Conservation (phyloP, 2,113 vertebrate species). For the Grallaria varia region DNA sequence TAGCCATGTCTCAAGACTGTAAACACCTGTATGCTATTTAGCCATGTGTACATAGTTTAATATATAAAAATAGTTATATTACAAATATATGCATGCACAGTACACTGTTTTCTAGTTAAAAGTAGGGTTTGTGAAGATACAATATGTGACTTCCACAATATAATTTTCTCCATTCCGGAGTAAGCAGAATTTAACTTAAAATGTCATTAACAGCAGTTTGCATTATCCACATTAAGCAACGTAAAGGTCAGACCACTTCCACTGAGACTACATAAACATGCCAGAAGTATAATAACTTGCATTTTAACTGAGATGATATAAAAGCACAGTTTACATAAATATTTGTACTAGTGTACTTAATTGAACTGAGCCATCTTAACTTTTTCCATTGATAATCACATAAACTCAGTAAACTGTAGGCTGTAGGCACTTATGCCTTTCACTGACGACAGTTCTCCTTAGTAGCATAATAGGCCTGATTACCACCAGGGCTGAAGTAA, state of each 20-base stretch:
- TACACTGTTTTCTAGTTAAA: background rate
- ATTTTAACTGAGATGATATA: background rate
- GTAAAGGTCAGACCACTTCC: background rate
- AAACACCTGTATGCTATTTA: background rate
- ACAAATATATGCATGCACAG: background rate
- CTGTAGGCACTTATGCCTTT: background rate
- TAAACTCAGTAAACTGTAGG: background rate
- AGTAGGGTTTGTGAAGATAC: background rate
- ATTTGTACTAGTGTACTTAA: background rate
- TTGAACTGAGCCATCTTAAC: background rate
- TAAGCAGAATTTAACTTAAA: background rate
- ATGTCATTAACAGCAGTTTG: background rate
- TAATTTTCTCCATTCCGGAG: background rate
- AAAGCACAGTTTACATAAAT: background rate
- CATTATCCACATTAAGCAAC: accelerated
- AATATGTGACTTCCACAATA: background rate
- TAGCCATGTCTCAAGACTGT: background rate
- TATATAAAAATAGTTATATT: background rate
- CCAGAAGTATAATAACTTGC: background rate
- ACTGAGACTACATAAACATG: background rate
- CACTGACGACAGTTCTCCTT: background rate
- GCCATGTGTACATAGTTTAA: background rate
- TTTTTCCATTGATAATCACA: background rate
- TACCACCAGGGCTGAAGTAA: background rate
- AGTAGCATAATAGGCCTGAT: background rate